A percentile compares a stretch with the other conserved stretches of the same genome.
Conservation (phyloP, 2,797 vertebrate species). For the Chelon auratus region DNA sequence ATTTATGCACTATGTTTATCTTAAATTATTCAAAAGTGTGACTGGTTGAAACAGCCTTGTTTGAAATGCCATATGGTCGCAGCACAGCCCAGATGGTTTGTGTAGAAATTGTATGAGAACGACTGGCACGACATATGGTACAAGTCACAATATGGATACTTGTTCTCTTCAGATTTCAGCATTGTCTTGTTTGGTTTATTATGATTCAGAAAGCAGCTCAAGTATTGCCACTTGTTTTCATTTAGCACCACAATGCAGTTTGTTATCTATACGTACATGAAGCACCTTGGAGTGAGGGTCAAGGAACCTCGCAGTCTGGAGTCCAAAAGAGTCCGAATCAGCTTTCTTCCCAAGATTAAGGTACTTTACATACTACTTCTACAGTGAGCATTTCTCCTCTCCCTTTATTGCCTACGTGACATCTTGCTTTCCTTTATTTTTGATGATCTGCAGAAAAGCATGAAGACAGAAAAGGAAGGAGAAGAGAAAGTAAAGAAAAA, state of each 20-base stretch:
- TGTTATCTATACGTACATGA: slow-evolving; percentile 95
- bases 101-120: slow-evolving; percentile 55
- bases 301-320: slow-evolving; percentile 94
- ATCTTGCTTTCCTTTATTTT: slow-evolving; percentile 1
- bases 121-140: slow-evolving; percentile 76
- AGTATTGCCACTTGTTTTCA: slow-evolving; percentile 25
- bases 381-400: neutral
- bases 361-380: slow-evolving; percentile 67
- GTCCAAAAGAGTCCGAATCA: slow-evolving; percentile 91
- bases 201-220: slow-evolving; percentile 12
- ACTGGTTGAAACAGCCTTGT: slow-evolving; percentile 68
- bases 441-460: slow-evolving; percentile 88
- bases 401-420: slow-evolving; percentile 2
- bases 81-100: slow-evolving; percentile 76
- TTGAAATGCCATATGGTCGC: slow-evolving; percentile 79
- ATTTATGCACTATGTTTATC: slow-evolving; percentile 66
- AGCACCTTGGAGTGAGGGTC: slow-evolving; percentile 93
- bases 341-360: slow-evolving; percentile 95
- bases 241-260: slow-evolving; percentile 91
- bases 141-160: slow-evolving; percentile 58
- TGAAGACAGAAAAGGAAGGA: slow-evolving; percentile 94
- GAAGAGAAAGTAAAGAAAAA: slow-evolving; percentile 95
- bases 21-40: slow-evolving; percentile 71
- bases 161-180: slow-evolving; percentile 23
- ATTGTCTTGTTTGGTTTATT: slow-evolving; percentile 29